Base-by-base conservation (phyloP, 1,140 invertebrate species). In the Portunus trituberculatus region DNA sequence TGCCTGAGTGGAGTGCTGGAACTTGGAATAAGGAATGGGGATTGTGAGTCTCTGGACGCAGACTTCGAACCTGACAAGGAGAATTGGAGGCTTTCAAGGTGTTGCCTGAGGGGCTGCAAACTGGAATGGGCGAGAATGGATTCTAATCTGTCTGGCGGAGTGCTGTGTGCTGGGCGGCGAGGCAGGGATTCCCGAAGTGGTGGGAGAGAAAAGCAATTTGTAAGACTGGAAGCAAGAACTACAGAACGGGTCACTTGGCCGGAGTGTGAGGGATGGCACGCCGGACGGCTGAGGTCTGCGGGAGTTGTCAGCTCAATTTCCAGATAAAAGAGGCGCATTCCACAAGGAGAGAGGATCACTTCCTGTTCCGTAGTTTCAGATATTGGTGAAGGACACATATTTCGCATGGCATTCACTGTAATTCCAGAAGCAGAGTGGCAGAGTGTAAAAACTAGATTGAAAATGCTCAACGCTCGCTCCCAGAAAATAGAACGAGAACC, bases 401-500 rank as follows among this genome's bases (percentile, higher is more conserved):
- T n/a, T 76, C 20, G 67, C 67, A 20, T n/a, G 90, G 52, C 32
- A 4, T 67, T 32, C 59, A 31, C 29, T 76, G 12, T 76, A 76
- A 91, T 76, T 91, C 29, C 25, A 12, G 14, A 59, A 91, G 29
- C 89, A 91, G 52, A 91, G n/a, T 76, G 52, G 28, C 48, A 76
- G 90, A 31, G 67, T 67, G 48, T 48, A 93, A 93, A 93, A 84
- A 48, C 32, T 45, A 67, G 90, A 76, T 28, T 91, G 59, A 91
- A 91, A 91, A 45, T 84, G 28, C 39, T 93, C 76, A 39, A 76
- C 76, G 29, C 46, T 83, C 39, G 92, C 92, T 39, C 16, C n/a
- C 45, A 93, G 76, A 82, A 93, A 93, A 93, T 93, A 82, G 92
- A 86, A 93, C 14, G 39, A 84, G 83, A 93, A 93, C 82, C 39